Evolutionary conservation across 1,140 invertebrate species (phyloP).

Genomic region (Drosophila rhopaloa): DNA sequence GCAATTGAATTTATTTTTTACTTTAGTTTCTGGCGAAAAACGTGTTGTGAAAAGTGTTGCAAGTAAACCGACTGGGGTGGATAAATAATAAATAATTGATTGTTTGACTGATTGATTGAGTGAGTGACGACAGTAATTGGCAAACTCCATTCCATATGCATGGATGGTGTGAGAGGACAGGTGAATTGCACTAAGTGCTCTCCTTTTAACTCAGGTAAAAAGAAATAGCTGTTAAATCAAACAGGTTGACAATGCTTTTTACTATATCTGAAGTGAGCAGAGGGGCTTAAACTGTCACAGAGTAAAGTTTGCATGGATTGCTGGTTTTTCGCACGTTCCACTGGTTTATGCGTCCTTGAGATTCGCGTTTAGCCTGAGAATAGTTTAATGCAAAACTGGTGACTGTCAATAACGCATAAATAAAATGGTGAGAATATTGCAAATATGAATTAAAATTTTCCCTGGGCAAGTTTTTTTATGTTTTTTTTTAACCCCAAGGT

Average conservation of each 20-base stretch:
- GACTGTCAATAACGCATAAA: not conserved
- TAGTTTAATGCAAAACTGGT: not conserved
- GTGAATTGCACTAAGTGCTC: constrained; percentile 20
- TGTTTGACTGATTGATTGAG: constrained; percentile 43
- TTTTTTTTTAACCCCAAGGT: too few species aligned
- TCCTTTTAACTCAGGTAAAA: not conserved
- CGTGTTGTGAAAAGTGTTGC: constrained; percentile 37
- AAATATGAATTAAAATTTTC: not conserved
- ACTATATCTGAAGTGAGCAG: constrained; percentile 6
- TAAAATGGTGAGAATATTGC: constrained; percentile 1
- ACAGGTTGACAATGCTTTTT: constrained; percentile 45
- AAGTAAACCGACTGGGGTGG: constrained; percentile 16
- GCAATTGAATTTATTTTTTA: constrained; percentile 16
- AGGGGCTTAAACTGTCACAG: constrained; percentile 7
- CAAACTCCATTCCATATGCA: constrained; percentile 40
- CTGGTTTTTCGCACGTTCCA: constrained; percentile 31
- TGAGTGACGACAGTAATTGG: constrained; percentile 54
- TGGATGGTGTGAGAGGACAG: constrained; percentile 3
- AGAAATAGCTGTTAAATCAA: constrained; percentile 39
- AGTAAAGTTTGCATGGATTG: constrained; percentile 29
- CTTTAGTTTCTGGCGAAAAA: constrained; percentile 16
- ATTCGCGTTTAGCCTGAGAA: constrained; percentile 5
- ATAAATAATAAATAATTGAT: constrained; percentile 53
- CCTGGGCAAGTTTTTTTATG: not conserved
- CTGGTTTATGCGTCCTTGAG: constrained; percentile 33